Base-by-base conservation (phyloP, 2,888 invertebrate genomes). In the Syrista parreyssii region DNA sequence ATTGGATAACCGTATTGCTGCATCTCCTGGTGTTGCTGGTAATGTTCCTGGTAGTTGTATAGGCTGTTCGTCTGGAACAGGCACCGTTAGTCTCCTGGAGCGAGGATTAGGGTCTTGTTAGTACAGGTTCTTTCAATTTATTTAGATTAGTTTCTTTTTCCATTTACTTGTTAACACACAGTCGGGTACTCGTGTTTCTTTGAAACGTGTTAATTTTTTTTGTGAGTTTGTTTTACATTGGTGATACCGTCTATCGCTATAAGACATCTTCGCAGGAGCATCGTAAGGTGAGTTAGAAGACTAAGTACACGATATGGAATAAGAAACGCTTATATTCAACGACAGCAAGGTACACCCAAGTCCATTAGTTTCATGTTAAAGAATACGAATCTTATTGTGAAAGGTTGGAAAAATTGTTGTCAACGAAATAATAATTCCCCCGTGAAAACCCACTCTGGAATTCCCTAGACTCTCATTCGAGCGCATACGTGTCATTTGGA, bases 1-100 rank as follows among this genome's bases (percentile, higher is more conserved):
- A 89, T 86, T 79, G 89, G 88, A 88, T 92, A 92, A 82, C 92
- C 92, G 86, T 90, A 92, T 81, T 92, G 92, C 80, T 91, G 92
- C 87, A 91, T 92, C 79, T 92, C 92, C 82, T 90, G 91, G 75
- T 91, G 90, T 76, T 88, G 88, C 68, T 85, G 84, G 82, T 89
- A 89, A 86, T 88, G 89, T 86, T 90, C 91, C 90, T 90, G 91
- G 91, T 89, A 91, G 91, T 89, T 89, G 90, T 88, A 91, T 86
- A 89, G 87, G 85, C 88, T 89, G 89, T 89, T 86, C 89, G 91
- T 89, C 91, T 91, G 91, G 85, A 91, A 91, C 89, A 91, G 81
- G 87, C 84, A 86, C 77, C 83, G 89, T 89, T 89, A 89, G 89
- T 87, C 80, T 76, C 55, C 72, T 78, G 75, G 75, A 78, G 78